Conservation (phyloP, 2,113 vertebrate species). For the Leucosticte australis region DNA sequence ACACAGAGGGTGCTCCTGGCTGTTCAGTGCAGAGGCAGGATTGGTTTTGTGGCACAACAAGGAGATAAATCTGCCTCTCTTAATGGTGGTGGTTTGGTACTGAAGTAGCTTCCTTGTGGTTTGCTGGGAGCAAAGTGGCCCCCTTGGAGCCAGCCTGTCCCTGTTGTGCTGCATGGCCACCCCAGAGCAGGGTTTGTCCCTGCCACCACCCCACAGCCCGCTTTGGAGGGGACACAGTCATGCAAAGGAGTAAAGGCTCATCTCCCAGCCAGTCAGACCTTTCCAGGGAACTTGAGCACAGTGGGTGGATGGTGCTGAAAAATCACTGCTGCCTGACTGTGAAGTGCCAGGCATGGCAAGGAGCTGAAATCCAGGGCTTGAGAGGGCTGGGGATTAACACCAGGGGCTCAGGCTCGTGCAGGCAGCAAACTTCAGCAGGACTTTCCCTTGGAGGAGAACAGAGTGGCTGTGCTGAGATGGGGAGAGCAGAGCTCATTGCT, state of each 20-base stretch:
- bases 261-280: not conserved
- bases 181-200: not conserved
- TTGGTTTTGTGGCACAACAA: not conserved
- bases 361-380: not conserved
- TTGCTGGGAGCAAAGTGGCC: not conserved
- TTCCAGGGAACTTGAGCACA: not conserved
- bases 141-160: not conserved
- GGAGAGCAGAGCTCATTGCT: not conserved
- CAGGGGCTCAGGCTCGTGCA: not conserved
- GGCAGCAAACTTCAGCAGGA: not conserved
- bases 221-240: not conserved
- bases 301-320: not conserved
- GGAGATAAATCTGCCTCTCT: not conserved
- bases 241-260: rapidly evolving
- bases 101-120: not conserved
- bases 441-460: not conserved
- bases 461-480: not conserved
- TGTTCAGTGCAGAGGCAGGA: not conserved
- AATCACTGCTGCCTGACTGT: not conserved
- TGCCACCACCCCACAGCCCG: not conserved
- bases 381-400: not conserved
- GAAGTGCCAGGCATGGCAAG: not conserved
- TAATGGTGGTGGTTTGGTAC: not conserved
- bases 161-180: not conserved
- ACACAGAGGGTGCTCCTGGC: rapidly evolving